Conservation (phyloP, 2,113 vertebrate genomes). For the Cryptotis parvus region DNA sequence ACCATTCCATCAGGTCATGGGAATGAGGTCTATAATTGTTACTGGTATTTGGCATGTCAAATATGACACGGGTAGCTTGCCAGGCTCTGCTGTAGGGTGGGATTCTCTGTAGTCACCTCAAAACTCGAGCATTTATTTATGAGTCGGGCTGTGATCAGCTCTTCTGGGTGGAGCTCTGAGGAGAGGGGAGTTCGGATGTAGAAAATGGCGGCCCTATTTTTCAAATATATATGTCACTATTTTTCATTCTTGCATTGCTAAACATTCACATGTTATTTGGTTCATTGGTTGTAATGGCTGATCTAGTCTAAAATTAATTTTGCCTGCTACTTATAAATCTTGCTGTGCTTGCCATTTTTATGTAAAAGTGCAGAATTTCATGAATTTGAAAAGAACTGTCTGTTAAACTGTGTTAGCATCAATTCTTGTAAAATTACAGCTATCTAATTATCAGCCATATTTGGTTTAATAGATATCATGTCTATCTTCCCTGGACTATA, state of each 20-base stretch:
- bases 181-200: too few relatives aligned
- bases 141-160: too few relatives aligned
- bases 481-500: not conserved
- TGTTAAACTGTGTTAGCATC: not conserved
- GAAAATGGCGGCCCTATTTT: too few relatives aligned
- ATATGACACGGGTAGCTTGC: too few relatives aligned
- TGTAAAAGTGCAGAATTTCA: conserved; percentile 59
- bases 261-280: conserved; percentile 6
- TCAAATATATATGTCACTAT: not conserved
- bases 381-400: conserved; percentile 57
- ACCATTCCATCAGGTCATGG: too few relatives aligned
- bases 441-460: not conserved
- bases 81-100: too few relatives aligned
- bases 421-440: not conserved
- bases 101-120: too few relatives aligned
- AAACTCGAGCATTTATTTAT: too few relatives aligned
- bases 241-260: conserved; percentile 22
- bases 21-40: too few relatives aligned
- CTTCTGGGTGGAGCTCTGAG: too few relatives aligned
- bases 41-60: too few relatives aligned
- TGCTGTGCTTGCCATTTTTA: conserved; percentile 57
- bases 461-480: not conserved
- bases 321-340: conserved; percentile 61
- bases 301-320: conserved; percentile 65
- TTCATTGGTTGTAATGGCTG: conserved; percentile 68